These are phyloP conservation scores for Luperina testacea DNA, from an alignment of 2,888 invertebrate genomes.

Conservation along the genomic window DNA sequence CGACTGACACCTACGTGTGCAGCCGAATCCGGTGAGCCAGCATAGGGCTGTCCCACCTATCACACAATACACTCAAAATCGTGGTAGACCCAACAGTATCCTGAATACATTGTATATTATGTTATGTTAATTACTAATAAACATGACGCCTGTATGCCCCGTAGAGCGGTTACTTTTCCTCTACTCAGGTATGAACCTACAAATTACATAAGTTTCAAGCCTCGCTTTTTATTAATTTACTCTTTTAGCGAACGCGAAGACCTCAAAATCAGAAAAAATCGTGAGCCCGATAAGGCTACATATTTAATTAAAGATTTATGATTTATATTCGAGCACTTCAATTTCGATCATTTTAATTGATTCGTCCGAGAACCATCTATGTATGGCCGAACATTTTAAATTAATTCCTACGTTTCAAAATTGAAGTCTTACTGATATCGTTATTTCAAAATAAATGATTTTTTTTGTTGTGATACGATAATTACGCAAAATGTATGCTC, in stretches of 20 bases:
- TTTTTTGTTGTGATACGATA: not conserved
- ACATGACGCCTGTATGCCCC: not conserved
- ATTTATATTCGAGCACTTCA: conserved; percentile 13
- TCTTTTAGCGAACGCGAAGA: not conserved
- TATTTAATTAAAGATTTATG: conserved; percentile 1
- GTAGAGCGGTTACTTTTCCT: not conserved
- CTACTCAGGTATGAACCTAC: not conserved
- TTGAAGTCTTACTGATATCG: not conserved
- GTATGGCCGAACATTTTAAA: conserved; percentile 20
- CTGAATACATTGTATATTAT: too few species aligned
- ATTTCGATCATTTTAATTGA: conserved; percentile 24
- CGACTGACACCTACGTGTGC: too few species aligned
- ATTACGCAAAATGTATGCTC: conserved; percentile 12
- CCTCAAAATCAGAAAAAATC: not conserved
- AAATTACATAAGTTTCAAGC: not conserved
- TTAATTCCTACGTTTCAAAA: conserved; percentile 11
- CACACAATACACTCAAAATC: too few species aligned
- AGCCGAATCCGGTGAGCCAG: too few species aligned
- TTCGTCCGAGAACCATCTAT: conserved; percentile 41
- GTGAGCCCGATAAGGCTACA: not conserved
- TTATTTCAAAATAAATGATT: conserved; percentile 24
- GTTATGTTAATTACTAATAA: too few species aligned
- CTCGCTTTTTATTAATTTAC: not conserved
- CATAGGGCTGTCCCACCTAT: too few species aligned
- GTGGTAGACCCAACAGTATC: too few species aligned